Evolutionary conservation across 2,113 vertebrate genomes (phyloP), one percentile per base, ranked within the genome.

Genomic region (Megaleporinus macrocephalus): DNA sequence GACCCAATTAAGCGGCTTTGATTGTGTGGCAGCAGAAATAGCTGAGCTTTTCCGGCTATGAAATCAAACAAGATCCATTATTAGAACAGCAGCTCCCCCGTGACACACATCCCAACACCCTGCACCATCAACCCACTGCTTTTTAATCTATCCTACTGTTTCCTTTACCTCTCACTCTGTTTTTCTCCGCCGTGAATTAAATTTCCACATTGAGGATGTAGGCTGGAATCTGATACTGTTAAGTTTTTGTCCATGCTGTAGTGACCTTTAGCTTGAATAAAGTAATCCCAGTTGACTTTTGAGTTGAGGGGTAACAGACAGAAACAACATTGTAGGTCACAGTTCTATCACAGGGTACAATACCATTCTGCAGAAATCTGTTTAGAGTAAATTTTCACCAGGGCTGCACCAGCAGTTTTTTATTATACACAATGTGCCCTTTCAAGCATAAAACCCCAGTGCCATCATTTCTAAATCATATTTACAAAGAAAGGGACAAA

Each of bases 1-100:
- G 90, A 91, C 90, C 91, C 88, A 89, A 76, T 93, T 91, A 88
- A 66, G 30, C 69, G 55, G 41, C 73, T 90, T 78, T 87, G 73
- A 88, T 75, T 87, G 71, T 83, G 15, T 85, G 86, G 77, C 74
- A 15, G 59, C 73, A 81, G 76, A 89, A 90, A 88, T 84, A 88
- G 78, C 74, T 57, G 7, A 63, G 66, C 82, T 90, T 91, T 78
- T 71, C 44, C 62, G 57, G 82, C 59, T 70, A 62, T 66, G 14
- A 78, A 86, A 89, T 89, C 86, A 88, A 88, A 90, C 88, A 82
- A 72, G 80, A 88, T 75, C 83, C 82, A 84, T 92, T 82, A 91
- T 91, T 89, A 87, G 82, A 88, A 84, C 53, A 61, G 9, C 26
- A 63, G 76, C 47, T 88, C 90, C 88, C 89, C 49, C 27, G 83